Evolutionary conservation across 1,140 invertebrate species (phyloP), one percentile per base, ranked within the genome.

Genomic region (Caligus rogercresseyi): DNA sequence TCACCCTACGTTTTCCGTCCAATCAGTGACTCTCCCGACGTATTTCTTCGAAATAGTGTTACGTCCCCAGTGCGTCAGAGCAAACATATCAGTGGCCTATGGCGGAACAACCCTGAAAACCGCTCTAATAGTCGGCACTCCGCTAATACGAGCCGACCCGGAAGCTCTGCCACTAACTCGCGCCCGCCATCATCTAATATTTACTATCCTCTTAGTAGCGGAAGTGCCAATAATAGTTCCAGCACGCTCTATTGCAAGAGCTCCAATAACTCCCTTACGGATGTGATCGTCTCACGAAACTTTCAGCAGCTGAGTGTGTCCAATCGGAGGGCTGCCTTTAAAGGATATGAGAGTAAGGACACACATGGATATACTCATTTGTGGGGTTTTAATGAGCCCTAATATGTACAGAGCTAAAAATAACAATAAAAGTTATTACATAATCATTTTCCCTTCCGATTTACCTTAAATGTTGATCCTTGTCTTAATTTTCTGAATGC

Each of bases 261-360:
- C 51, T 20, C 18, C 53, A 63, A 63, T 19, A 63, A 25, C 21
- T 63, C 61, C 19, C 18, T 25, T 3, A 58, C 52, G 15, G 61
- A 63, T 25, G 53, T 63, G 7, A 23, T 20, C 15, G 61, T 63
- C n/a, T 51, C 61, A 55, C 51, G 53, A 15, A 63, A 63, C 25
- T 63, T 63, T 51, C 61, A 63, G 24, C 52, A 63, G 15, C 57
- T 63, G 54, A 23, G 18, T 18, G 61, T 63, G 4, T 63, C 61
- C 2, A 55, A 52, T 26, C 52, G 61, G 2, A 4, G 61, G 20
- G 61, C 61, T 16, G 52, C 53, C 15, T 63, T 63, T 26, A 63
- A 63, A 43, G 31, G 31, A 11, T 43, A 11, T n/a, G 31, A 43
- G n/a, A 43, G 31, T 43, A n/a, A 43, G 31, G 31, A n/a, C n/a